phyloP scores from a whole-genome alignment of 2,113 vertebrate species.

The Chaenocephalus aceratus region DNA sequence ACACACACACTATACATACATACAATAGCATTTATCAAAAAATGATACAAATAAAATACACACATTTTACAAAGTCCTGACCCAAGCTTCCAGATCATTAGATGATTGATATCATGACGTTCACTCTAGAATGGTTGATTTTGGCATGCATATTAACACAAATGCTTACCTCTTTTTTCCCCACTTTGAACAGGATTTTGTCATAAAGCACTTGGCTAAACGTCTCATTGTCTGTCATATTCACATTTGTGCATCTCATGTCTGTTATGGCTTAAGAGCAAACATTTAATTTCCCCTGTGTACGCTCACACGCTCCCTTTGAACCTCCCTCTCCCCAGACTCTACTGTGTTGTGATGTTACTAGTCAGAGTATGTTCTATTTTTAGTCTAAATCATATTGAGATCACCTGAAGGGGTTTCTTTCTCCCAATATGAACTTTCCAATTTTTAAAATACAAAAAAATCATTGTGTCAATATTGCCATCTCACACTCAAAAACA shows the following conservation, averaged over 20 bases:
- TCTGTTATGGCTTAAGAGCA: slow-evolving; percentile 85
- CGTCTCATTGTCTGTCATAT: slow-evolving; percentile 72
- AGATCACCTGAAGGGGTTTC: slow-evolving; percentile 42
- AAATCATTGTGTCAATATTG: slow-evolving; percentile 73
- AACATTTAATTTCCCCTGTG: slow-evolving; percentile 50
- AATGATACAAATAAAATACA: slow-evolving; percentile 87
- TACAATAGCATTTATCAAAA: slow-evolving; percentile 84
- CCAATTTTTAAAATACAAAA: slow-evolving; percentile 57
- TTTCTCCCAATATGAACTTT: slow-evolving; percentile 45
- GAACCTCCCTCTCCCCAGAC: slow-evolving; percentile 24
- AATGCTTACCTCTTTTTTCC: slow-evolving; percentile 72
- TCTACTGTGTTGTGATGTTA: slow-evolving; percentile 23
- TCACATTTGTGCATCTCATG: slow-evolving; percentile 75
- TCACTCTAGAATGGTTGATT: slow-evolving; percentile 80
- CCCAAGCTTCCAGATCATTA: slow-evolving; percentile 78
- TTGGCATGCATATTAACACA: slow-evolving; percentile 84
- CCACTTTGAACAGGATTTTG: slow-evolving; percentile 69
- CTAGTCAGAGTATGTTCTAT: slow-evolving; percentile 55
- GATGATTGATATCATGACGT: slow-evolving; percentile 78
- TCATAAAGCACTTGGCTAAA: slow-evolving; percentile 76
- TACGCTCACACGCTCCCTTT: slow-evolving; percentile 36
- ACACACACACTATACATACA: slow-evolving; percentile 72
- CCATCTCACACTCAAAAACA: slow-evolving; percentile 72
- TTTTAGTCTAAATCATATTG: slow-evolving; percentile 42
- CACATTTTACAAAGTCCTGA: slow-evolving; percentile 86